Percentiles rank a stretch among this genome's conserved stretches.
Evolutionary conservation across 2,797 vertebrate genomes (phyloP).

Genomic region (Coregonus suidteri): DNA sequence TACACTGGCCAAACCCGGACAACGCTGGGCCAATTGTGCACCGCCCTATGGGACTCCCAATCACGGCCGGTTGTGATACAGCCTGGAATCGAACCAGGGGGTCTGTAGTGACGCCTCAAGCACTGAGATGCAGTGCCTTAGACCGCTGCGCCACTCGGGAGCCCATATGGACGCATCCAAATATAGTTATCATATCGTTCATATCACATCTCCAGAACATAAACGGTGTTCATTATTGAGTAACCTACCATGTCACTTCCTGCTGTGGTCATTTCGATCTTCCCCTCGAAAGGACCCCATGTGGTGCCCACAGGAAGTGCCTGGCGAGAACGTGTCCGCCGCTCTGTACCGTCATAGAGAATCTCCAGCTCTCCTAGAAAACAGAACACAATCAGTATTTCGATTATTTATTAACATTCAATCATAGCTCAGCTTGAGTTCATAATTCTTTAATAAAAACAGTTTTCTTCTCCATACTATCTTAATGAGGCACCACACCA

Average conservation of each 20-base stretch:
- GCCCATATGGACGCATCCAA: background rate
- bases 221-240: background rate
- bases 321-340: slow-evolving; percentile 32
- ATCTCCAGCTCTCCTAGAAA: slow-evolving; percentile 44
- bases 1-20: no score
- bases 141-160: no score
- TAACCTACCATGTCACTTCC: slow-evolving; percentile 41
- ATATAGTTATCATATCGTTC: background rate
- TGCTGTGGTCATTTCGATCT: slow-evolving; percentile 34
- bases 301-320: slow-evolving; percentile 43
- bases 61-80: no score
- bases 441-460: slow-evolving; percentile 22
- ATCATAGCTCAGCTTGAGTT: no score
- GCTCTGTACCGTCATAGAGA: slow-evolving; percentile 23
- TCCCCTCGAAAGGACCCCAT: slow-evolving; percentile 51
- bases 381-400: background rate
- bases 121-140: no score
- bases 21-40: no score
- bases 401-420: background rate
- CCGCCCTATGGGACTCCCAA: no score
- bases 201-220: background rate
- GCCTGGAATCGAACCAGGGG: no score
- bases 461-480: background rate
- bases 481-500: no score
- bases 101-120: no score